Base-by-base conservation (phyloP, 2,113 vertebrate genomes). In the Indicator maculatus region DNA sequence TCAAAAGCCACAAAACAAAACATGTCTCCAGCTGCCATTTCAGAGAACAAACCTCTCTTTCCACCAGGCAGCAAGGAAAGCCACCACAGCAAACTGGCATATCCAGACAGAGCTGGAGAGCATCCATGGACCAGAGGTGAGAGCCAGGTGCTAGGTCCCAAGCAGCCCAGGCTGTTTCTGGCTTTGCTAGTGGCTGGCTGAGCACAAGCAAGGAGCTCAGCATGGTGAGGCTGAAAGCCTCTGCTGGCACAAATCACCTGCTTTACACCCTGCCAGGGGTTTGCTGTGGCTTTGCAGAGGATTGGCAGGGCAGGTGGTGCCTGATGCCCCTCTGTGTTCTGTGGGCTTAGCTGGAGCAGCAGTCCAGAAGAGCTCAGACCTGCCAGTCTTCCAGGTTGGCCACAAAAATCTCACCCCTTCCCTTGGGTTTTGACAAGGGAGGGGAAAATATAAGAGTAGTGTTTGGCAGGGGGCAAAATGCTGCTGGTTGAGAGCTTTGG, bases 81-180 rank as follows among this genome's bases (percentile, higher is more conserved):
- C 59, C 74, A 59, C 0, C 0, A n/a, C 36, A 84, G 45, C 38
- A 59, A 90, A 60, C 12, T 55, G 53, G 7, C 4, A 4, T 5
- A 24, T 17, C 24, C 66, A 39, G 76, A 39, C 69, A 50, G 70
- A 79, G 66, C 63, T 73, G 81, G 84, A 80, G 21, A 52, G 31
- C 0, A 0, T 44, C 44, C 64, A 47, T 0, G 0, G 41, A 33
- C 13, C 1, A 0, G 30, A 64, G 76, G 53, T 1, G 1, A 61
- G 83, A 65, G 50, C 12, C 1, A 5, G 30, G 50, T 59, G 50
- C 75, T 41, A 55, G n/a, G 71, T 44, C 82, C 59, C 81, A 50
- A 50, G 60, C 47, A 90, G 64, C 71, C 55, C 64, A 6, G 47
- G 41, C 41, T 93, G 2, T 58, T 94, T 78, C 73, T 92, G 75